Evolutionary conservation across 2,888 invertebrate species (phyloP), one percentile per base, ranked within the genome.

Genomic region (Tetheella fluctuosa): DNA sequence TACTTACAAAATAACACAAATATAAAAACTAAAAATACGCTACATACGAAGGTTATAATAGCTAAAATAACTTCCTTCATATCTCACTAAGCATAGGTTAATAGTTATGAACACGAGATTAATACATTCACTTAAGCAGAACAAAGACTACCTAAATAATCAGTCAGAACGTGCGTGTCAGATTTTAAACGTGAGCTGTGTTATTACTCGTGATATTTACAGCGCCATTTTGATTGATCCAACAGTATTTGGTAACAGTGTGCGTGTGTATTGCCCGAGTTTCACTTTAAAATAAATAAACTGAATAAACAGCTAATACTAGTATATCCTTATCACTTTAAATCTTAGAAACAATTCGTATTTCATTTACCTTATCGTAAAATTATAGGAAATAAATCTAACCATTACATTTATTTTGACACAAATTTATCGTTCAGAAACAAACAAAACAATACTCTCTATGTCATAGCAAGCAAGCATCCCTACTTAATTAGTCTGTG

Each of bases 1-100:
- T 91, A 93, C 93, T 93, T 91, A 93, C 93, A 93, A 91, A 93
- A 88, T 78, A 92, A 84, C 77, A 90, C 91, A 90, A 93, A 93
- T 77, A 86, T 83, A 88, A 91, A 85, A 81, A 93, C 92, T 89
- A 93, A 84, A 81, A 90, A 83, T 86, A 93, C 83, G 77, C 93
- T 92, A 90, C 90, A 90, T 84, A 91, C 71, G 83, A 90, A 90
- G 80, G 91, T 88, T 86, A 93, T 63, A 85, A 93, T 83, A 80
- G 91, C 92, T 87, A 93, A 88, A 78, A 93, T 89, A 86, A 90
- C 88, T 90, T 93, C 92, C 90, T 90, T 91, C 92, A 93, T 91
- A 83, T 83, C 83, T 85, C 76, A 84, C 79, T 80, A 88, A 77
- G 81, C 80, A 79, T 84, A 82, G 71, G 82, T 81, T 85, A 80